Percentiles rank a stretch among this genome's conserved stretches.
Evolutionary conservation across 2,888 invertebrate genomes (phyloP).

Genomic region (Sesia bembeciformis): DNA sequence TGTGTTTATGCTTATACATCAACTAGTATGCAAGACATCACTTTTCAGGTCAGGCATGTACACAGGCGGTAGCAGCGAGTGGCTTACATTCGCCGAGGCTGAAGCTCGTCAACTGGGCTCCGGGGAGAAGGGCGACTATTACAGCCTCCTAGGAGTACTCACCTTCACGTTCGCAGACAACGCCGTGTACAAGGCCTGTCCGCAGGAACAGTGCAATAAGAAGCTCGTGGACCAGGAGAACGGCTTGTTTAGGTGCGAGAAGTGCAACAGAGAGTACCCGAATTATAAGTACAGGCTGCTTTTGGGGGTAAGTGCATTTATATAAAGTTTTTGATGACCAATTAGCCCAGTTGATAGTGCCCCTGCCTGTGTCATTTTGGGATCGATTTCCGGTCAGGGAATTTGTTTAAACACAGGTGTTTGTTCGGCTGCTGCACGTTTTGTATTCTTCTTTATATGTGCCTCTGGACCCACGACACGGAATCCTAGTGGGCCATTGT

Average conservation of each 20-base stretch:
- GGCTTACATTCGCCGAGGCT: slow-evolving; percentile 85
- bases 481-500: no score
- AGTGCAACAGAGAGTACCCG: slow-evolving; percentile 89
- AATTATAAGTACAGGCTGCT: slow-evolving; percentile 91
- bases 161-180: slow-evolving; percentile 87
- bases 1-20: slow-evolving; percentile 2
- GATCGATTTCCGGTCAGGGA: no score
- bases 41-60: slow-evolving; percentile 49
- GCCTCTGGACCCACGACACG: no score
- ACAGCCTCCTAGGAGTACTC: slow-evolving; percentile 84
- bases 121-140: slow-evolving; percentile 88
- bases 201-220: slow-evolving; percentile 92
- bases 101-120: slow-evolving; percentile 80
- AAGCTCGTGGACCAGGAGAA: slow-evolving; percentile 93
- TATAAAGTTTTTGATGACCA: neutral
- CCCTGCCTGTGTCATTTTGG: no score
- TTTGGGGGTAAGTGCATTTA: slow-evolving; percentile 71
- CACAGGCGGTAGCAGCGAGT: slow-evolving; percentile 73
- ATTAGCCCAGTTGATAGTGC: no score
- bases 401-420: no score
- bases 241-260: slow-evolving; percentile 94
- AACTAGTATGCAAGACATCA: slow-evolving; percentile 1
- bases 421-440: no score
- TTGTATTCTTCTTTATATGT: no score
- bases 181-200: slow-evolving; percentile 93